Percentiles rank a stretch among this genome's conserved stretches.
phyloP scores from a whole-genome alignment of 1,140 invertebrate genomes.

The Leptinotarsa undecemlineata region DNA sequence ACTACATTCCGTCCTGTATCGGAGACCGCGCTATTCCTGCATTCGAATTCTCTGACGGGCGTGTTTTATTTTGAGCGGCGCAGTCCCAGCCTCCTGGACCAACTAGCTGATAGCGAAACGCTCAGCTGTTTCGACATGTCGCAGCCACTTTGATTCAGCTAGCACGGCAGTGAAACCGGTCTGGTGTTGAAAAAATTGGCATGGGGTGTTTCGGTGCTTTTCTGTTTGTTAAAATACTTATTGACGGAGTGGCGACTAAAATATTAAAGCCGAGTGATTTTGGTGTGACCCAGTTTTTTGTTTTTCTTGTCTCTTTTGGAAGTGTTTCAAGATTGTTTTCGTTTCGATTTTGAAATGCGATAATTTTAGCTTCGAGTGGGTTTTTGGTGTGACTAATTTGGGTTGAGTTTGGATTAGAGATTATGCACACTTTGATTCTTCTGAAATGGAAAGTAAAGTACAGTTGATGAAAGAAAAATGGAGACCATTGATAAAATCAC shows the following conservation, averaged over 20 bases:
- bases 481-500: no score
- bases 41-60: not conserved
- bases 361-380: constrained; percentile 5
- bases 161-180: not conserved
- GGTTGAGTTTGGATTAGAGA: not conserved
- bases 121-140: constrained; percentile 43
- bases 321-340: not conserved
- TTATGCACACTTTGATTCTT: no score
- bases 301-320: not conserved
- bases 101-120: constrained; percentile 7
- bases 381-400: not conserved
- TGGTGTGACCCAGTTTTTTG: not conserved
- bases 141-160: constrained; percentile 29
- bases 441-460: no score
- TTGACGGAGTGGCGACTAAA: not conserved
- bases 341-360: not conserved
- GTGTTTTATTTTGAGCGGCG: constrained; percentile 21
- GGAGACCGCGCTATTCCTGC: constrained; percentile 1
- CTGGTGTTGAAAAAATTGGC: no score
- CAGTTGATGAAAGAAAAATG: no score
- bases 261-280: not conserved
- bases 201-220: not conserved
- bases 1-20: constrained; percentile 8
- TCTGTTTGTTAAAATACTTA: not conserved
- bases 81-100: constrained; percentile 16